These are phyloP conservation scores for Merluccius polli DNA, from an alignment of 2,797 vertebrate species.

Conservation along the genomic window DNA sequence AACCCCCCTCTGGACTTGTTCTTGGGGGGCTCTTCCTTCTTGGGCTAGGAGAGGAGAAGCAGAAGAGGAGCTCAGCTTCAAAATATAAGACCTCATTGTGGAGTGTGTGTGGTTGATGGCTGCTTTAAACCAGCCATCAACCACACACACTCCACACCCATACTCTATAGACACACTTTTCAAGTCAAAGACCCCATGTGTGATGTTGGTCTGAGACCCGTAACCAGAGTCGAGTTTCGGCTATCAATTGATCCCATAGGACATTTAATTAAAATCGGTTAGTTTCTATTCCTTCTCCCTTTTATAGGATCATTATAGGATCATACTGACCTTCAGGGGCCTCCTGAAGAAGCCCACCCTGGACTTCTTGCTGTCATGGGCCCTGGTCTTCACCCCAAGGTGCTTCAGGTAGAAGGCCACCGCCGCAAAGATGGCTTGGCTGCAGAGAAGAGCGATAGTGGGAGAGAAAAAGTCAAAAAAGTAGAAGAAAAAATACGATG, in stretches of 20 bases:
- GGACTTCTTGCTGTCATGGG: conserved; percentile 83
- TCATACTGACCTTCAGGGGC: conserved; percentile 70
- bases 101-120: no score
- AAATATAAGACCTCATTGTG: not conserved
- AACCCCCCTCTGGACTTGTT: conserved; percentile 67
- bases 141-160: not conserved
- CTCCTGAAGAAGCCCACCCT: conserved; percentile 82
- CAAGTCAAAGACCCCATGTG: not conserved
- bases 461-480: not conserved
- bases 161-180: not conserved
- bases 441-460: conserved; percentile 37
- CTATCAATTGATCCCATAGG: not conserved
- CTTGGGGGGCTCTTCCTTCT: conserved; percentile 75
- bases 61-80: not conserved
- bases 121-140: no score
- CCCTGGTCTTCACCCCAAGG: conserved; percentile 83
- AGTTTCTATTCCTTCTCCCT: not conserved
- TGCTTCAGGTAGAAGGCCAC: conserved; percentile 86
- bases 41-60: conserved; percentile 51
- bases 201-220: not conserved
- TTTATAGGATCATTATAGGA: not conserved
- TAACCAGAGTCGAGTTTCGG: not conserved
- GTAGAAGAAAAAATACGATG: not conserved
- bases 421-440: conserved; percentile 79
- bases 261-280: not conserved